phyloP scores from a whole-genome alignment of 2,797 vertebrate genomes.

The Lerista edwardsae region DNA sequence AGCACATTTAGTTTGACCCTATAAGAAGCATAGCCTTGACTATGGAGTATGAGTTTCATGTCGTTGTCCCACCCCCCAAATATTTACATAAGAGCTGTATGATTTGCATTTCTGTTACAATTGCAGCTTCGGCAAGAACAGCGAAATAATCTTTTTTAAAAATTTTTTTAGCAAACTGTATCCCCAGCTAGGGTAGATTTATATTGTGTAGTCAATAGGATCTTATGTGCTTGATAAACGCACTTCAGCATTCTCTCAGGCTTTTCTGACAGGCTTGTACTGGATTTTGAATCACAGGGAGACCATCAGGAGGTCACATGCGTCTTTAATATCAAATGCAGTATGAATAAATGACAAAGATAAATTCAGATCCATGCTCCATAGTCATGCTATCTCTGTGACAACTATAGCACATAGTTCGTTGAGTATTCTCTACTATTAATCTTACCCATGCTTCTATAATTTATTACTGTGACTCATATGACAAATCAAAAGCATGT shows the following conservation, averaged over 20 bases:
- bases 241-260: not conserved
- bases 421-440: not conserved
- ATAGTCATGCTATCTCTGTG: not conserved
- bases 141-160: not conserved
- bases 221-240: not conserved
- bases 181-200: not conserved
- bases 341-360: slow-evolving; percentile 7
- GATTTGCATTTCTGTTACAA: no score
- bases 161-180: not conserved
- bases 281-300: not conserved
- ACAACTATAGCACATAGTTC: not conserved
- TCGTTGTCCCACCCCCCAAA: no score
- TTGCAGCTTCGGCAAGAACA: not conserved
- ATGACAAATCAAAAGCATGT: not conserved
- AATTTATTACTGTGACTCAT: not conserved
- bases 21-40: no score
- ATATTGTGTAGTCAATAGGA: not conserved
- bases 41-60: no score
- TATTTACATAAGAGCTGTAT: not conserved
- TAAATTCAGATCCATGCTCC: not conserved
- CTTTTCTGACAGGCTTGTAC: not conserved
- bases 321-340: not conserved
- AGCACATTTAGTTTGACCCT: no score
- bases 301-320: not conserved
- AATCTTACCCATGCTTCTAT: not conserved